Percentiles rank a stretch among this genome's conserved stretches.
phyloP scores from a whole-genome alignment of 2,888 invertebrate genomes.

The Drosophila barbarae region DNA sequence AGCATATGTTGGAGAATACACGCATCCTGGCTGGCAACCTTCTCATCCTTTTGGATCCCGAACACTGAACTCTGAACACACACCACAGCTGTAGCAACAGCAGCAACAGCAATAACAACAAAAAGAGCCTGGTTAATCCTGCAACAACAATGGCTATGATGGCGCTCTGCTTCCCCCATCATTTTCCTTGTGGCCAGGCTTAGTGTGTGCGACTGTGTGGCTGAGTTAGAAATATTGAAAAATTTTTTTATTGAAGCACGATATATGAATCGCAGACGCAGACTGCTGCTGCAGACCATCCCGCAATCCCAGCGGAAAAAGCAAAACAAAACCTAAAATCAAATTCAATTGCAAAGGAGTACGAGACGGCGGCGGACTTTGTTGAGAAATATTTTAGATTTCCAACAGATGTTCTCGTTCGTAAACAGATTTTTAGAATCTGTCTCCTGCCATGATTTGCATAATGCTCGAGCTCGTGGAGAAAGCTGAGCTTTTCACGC shows the following conservation, averaged over 20 bases:
- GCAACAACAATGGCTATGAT: slow-evolving; percentile 51
- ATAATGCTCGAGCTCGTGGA: slow-evolving; percentile 49
- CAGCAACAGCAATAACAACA: slow-evolving; percentile 3
- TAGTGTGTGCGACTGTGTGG: slow-evolving; percentile 14
- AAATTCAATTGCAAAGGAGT: slow-evolving; percentile 54
- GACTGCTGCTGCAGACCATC: slow-evolving; percentile 24
- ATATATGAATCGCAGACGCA: slow-evolving; percentile 54
- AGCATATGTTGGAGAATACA: slow-evolving; percentile 50
- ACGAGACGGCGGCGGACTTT: slow-evolving; percentile 1
- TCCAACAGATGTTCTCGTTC: slow-evolving; percentile 63
- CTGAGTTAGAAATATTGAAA: slow-evolving; percentile 69
- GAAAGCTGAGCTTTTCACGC: slow-evolving; percentile 31
- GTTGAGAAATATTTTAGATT: slow-evolving; percentile 57
- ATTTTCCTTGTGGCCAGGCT: slow-evolving; percentile 30
- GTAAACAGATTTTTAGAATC: slow-evolving; percentile 62
- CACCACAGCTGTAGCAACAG: slow-evolving; percentile 4
- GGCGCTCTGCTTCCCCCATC: slow-evolving; percentile 20
- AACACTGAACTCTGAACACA: slow-evolving; percentile 9
- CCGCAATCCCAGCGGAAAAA: slow-evolving; percentile 16
- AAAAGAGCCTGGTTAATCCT: slow-evolving; percentile 58
- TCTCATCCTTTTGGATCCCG: slow-evolving; percentile 14
- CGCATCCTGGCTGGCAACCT: slow-evolving; percentile 35
- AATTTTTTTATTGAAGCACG: slow-evolving; percentile 57
- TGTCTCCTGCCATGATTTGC: slow-evolving; percentile 64
- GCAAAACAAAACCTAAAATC: slow-evolving; percentile 58